Conservation (phyloP, 1,140 invertebrate species). For the Cephus cinctus region DNA sequence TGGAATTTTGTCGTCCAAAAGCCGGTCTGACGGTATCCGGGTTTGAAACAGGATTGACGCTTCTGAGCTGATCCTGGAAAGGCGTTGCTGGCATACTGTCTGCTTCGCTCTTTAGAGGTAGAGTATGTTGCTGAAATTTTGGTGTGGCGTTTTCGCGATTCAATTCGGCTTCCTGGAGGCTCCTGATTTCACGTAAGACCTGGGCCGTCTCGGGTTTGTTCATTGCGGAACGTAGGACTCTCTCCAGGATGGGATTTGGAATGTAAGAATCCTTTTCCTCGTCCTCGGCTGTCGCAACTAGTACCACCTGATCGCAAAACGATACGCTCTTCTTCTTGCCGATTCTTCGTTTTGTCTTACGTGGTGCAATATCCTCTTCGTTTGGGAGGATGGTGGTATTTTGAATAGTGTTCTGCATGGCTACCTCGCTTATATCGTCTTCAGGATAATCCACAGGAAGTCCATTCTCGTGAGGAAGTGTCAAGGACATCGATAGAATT, state of each 20-base stretch:
- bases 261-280: slow-evolving; percentile 87
- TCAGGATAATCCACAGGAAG: slow-evolving; percentile 51
- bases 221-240: slow-evolving; percentile 78
- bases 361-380: slow-evolving; percentile 47
- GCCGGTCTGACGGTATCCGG: slow-evolving; percentile 25
- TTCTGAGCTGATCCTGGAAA: slow-evolving; percentile 49
- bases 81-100: slow-evolving; percentile 48
- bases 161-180: slow-evolving; percentile 52
- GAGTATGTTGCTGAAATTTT: slow-evolving; percentile 53
- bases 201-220: slow-evolving; percentile 68
- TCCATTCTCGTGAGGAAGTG: slow-evolving; percentile 50
- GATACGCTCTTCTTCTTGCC: slow-evolving; percentile 89
- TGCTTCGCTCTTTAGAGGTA: slow-evolving; percentile 51
- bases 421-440: slow-evolving; percentile 53
- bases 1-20: slow-evolving; percentile 37
- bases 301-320: slow-evolving; percentile 89
- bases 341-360: slow-evolving; percentile 56
- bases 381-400: slow-evolving; percentile 49
- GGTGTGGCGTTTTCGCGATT: slow-evolving; percentile 39
- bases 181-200: slow-evolving; percentile 54
- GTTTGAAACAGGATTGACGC: slow-evolving; percentile 39
- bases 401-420: slow-evolving; percentile 54
- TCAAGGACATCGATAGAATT: slow-evolving; percentile 49
- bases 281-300: slow-evolving; percentile 89
- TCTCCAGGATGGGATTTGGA: slow-evolving; percentile 86